Evolutionary conservation across 23 tunicate species (phyloP).

Genomic region (Halocynthia aurantium): DNA sequence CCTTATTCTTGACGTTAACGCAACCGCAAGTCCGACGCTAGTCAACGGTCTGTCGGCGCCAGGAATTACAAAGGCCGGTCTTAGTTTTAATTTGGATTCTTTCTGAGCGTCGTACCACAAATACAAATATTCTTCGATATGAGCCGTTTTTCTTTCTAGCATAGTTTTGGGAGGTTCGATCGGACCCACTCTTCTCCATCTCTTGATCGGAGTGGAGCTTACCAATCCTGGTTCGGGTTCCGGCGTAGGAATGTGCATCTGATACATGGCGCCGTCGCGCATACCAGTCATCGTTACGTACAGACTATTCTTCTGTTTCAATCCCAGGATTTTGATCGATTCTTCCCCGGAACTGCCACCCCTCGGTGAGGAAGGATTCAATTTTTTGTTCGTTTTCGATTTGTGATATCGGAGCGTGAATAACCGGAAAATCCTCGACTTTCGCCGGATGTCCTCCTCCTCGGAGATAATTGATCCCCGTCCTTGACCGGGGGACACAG

Average conservation of each 20-base stretch:
- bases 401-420: slow-evolving; percentile 10
- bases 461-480: neutral
- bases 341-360: no score
- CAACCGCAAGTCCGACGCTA: slow-evolving; percentile 10
- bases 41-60: slow-evolving; percentile 5
- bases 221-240: no score
- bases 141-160: neutral
- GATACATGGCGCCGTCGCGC: no score
- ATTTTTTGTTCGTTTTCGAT: neutral
- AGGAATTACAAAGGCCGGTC: slow-evolving; percentile 4
- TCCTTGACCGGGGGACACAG: neutral
- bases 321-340: no score
- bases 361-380: no score
- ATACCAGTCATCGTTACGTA: no score
- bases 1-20: slow-evolving; percentile 14
- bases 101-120: slow-evolving; percentile 35
- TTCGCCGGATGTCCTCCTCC: neutral
- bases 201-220: slow-evolving; percentile 8
- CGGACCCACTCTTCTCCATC: slow-evolving; percentile 4
- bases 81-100: slow-evolving; percentile 16
- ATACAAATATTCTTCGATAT: neutral
- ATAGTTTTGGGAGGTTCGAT: neutral
- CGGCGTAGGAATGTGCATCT: no score
- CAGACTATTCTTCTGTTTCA: no score
- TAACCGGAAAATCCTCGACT: neutral